phyloP scores from a whole-genome alignment of 1,140 invertebrate species.

The Arctopsyche grandis region DNA sequence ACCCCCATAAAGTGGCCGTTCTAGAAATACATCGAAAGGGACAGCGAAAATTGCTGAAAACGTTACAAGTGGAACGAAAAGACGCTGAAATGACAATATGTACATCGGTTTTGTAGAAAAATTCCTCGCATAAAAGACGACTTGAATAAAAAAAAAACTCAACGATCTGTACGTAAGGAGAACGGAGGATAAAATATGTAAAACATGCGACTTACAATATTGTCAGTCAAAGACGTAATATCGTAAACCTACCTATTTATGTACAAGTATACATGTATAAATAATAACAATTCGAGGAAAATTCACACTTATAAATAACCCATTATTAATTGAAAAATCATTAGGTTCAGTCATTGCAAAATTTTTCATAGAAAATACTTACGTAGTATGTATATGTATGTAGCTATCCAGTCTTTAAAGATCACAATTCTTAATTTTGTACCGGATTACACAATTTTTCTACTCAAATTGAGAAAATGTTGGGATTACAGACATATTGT shows the following conservation, averaged over 20 bases:
- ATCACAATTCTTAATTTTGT: too few relatives aligned
- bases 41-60: conserved; percentile 19
- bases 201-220: neutral
- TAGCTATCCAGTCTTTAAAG: too few relatives aligned
- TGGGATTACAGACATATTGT: too few relatives aligned
- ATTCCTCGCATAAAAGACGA: neutral
- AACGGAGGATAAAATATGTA: conserved; percentile 17
- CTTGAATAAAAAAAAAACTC: neutral
- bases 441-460: too few relatives aligned
- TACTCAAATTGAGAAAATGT: too few relatives aligned
- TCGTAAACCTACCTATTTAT: too few relatives aligned
- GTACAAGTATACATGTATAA: neutral
- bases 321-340: too few relatives aligned
- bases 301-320: too few relatives aligned
- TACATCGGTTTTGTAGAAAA: neutral
- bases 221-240: neutral
- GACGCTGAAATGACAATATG: conserved; percentile 4
- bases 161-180: neutral
- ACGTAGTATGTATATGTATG: too few relatives aligned
- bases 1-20: neutral
- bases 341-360: too few relatives aligned
- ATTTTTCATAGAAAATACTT: too few relatives aligned
- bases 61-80: conserved; percentile 9
- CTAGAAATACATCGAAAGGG: neutral
- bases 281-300: too few relatives aligned